Base-by-base conservation (phyloP, 2,888 invertebrate genomes). In the Stictocephala bisonia region DNA sequence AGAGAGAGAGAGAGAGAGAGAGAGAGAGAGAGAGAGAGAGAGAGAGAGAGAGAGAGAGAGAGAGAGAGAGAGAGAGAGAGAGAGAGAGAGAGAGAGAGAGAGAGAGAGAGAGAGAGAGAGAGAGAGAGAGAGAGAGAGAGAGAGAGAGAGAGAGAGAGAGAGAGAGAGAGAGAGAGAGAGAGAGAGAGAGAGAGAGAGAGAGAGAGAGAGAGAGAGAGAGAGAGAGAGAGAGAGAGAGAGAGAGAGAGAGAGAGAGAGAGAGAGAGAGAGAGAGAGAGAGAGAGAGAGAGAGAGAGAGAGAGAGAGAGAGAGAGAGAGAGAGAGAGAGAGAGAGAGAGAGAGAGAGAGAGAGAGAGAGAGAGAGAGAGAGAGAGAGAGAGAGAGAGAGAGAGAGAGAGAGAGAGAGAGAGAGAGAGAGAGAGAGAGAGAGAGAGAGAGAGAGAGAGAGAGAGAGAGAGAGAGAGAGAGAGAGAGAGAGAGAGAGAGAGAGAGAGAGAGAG, bases 11-110 rank as follows among this genome's bases (percentile, higher is more conserved):
- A 60, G 60, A 29, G 60, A 60, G 60, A 60, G 60, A 60, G 29
- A 58, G 60, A 60, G 60, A 31, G 60, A 29, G 60, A 31, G 60
- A 29, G 60, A 29, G 60, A 29, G 60, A 29, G 60, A 29, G 60
- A 29, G 60, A 29, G 60, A 60, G 60, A 60, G 60, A 60, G 60
- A 60, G 58, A 58, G 58, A 58, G n/a, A n/a, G n/a, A n/a, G n/a
- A n/a, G n/a, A n/a, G n/a, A 11, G 48, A 48, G 48, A 50, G 50
- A 50, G 50, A 50, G 50, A 50, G 50, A 50, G 50, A 50, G 50
- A 50, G 50, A 50, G 50, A 50, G 50, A 50, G 50, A 50, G 50
- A 50, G 50, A 50, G 50, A 50, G 50, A n/a, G n/a, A n/a, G n/a
- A n/a, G n/a, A n/a, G n/a, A n/a, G n/a, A n/a, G n/a, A n/a, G n/a